These are phyloP conservation scores for Perccottus glenii DNA, from an alignment of 2,113 vertebrate species.

Conservation along the genomic window DNA sequence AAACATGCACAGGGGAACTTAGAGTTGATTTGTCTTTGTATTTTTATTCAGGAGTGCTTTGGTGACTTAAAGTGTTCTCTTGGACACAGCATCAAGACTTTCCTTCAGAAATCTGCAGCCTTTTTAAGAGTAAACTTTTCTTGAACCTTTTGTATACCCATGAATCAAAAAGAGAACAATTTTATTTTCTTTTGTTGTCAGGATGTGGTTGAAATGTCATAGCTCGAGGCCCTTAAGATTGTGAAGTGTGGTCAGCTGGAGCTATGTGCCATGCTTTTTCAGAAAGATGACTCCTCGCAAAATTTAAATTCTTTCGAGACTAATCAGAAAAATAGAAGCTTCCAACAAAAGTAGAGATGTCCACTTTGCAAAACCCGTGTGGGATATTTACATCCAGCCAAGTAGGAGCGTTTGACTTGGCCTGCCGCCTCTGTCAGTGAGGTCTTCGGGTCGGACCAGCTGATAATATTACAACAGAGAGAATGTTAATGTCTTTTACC, in stretches of 20 bases:
- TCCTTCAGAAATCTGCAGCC: slow-evolving; percentile 27
- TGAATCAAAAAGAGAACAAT: too few relatives aligned
- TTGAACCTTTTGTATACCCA: too few relatives aligned
- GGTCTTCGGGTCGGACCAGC: slow-evolving; percentile 47
- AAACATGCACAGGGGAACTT: slow-evolving; percentile 19
- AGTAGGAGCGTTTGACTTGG: slow-evolving; percentile 65
- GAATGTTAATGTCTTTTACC: slow-evolving; percentile 52
- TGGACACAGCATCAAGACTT: slow-evolving; percentile 32
- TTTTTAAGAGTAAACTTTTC: slow-evolving; percentile 1
- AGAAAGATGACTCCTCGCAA: slow-evolving; percentile 37
- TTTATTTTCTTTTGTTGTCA: slow-evolving; percentile 68
- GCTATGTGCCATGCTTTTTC: slow-evolving; percentile 38
- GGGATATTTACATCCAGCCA: slow-evolving; percentile 63
- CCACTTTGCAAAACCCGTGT: slow-evolving; percentile 49
- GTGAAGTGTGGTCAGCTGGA: slow-evolving; percentile 42
- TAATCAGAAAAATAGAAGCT: slow-evolving; percentile 66
- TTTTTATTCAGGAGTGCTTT: slow-evolving; percentile 4
- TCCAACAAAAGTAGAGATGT: slow-evolving; percentile 69
- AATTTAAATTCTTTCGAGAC: slow-evolving; percentile 60
- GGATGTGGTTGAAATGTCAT: slow-evolving; percentile 72
- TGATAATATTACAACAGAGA: slow-evolving; percentile 54
- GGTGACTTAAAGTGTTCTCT: slow-evolving; percentile 25
- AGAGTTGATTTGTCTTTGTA: slow-evolving; percentile 5
- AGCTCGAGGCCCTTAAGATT: slow-evolving; percentile 38
- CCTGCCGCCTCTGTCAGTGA: slow-evolving; percentile 47